Conservation (phyloP, 2,113 vertebrate genomes). For the Ailuropoda melanoleuca region DNA sequence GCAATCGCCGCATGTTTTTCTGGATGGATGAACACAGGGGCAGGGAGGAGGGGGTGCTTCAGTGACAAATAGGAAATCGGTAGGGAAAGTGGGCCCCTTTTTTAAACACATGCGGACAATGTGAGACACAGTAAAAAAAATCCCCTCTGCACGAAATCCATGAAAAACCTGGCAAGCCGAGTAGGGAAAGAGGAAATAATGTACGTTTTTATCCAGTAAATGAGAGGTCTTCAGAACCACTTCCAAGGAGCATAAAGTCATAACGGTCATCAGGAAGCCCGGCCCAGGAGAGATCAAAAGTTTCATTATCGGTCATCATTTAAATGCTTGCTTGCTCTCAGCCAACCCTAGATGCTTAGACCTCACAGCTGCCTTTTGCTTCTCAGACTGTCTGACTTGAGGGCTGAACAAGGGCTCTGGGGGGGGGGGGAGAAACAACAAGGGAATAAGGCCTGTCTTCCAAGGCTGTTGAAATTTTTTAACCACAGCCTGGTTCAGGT, state of each 20-base stretch:
- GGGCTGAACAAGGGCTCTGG: neutral
- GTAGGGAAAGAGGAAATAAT: neutral
- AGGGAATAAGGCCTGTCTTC: neutral
- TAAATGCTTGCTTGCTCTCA: neutral
- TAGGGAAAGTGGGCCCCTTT: neutral
- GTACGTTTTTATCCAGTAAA: neutral
- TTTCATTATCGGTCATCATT: neutral
- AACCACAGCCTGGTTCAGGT: neutral
- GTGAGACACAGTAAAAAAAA: neutral
- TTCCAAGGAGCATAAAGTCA: neutral
- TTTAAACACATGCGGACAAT: neutral
- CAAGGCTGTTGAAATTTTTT: neutral
- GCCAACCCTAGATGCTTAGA: neutral
- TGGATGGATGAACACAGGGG: neutral
- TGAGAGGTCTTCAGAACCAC: neutral
- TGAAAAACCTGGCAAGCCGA: neutral
- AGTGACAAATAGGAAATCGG: neutral
- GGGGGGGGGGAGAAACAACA: neutral
- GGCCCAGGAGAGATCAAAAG: neutral
- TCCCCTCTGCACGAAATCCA: neutral
- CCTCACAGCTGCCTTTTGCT: neutral
- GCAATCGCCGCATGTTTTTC: neutral
- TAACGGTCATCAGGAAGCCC: neutral
- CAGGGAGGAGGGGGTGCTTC: neutral
- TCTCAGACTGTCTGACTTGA: neutral